Conservation (phyloP, 2,797 vertebrate species). For the Etheostoma perlongum region DNA sequence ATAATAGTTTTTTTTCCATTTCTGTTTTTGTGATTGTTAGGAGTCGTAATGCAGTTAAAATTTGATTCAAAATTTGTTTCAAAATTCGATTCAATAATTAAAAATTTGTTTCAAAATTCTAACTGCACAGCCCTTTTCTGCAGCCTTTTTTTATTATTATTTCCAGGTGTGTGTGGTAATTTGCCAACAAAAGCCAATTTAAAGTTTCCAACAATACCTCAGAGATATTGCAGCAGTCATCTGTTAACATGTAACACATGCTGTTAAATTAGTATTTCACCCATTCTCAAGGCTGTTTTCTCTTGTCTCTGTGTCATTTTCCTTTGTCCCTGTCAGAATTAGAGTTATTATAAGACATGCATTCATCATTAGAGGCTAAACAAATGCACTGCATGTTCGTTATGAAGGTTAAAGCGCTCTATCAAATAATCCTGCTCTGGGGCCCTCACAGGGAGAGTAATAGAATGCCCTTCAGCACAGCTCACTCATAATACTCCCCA, state of each 20-base stretch:
- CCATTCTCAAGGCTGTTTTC: slow-evolving; percentile 4
- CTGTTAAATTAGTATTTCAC: slow-evolving; percentile 10
- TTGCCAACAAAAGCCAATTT: neutral
- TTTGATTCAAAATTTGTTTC: too few relatives aligned
- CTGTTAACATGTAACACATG: neutral
- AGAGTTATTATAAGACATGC: slow-evolving; percentile 18
- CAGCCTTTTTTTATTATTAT: neutral
- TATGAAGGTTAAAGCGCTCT: slow-evolving; percentile 67
- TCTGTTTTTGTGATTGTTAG: too few relatives aligned
- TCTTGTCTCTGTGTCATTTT: slow-evolving; percentile 22
- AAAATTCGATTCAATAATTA: too few relatives aligned
- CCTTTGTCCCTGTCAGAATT: slow-evolving; percentile 22
- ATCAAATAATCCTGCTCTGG: slow-evolving; percentile 56
- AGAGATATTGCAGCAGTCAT: neutral
- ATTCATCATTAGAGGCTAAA: slow-evolving; percentile 48
- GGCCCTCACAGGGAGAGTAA: slow-evolving; percentile 56
- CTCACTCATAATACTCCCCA: slow-evolving; percentile 60
- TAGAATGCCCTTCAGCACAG: slow-evolving; percentile 55
- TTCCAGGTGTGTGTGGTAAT: neutral
- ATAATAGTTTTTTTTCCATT: too few relatives aligned
- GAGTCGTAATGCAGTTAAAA: too few relatives aligned
- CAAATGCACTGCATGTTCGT: slow-evolving; percentile 50
- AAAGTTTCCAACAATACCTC: neutral
- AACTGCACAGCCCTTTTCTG: too few relatives aligned
- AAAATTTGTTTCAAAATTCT: too few relatives aligned